phyloP scores from a whole-genome alignment of 2,113 vertebrate genomes.

The Brevimyrus niger region DNA sequence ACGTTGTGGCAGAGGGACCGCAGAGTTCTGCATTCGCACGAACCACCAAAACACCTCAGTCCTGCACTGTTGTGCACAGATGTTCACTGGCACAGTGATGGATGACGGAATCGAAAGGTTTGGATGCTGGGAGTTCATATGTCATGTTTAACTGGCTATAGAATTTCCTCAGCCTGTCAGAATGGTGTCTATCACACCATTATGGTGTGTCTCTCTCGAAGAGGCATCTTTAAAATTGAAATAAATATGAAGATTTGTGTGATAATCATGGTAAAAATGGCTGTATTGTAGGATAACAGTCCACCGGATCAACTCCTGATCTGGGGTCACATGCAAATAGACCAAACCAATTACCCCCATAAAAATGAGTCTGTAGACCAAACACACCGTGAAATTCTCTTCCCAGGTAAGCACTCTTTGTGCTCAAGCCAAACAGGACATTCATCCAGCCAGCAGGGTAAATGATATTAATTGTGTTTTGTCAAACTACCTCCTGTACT shows the following conservation, averaged over 20 bases:
- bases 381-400: background rate
- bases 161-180: constrained; percentile 57
- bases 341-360: background rate
- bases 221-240: constrained; percentile 15
- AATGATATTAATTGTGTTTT: background rate
- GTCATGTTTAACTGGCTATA: constrained; percentile 60
- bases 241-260: background rate
- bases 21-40: background rate
- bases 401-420: background rate
- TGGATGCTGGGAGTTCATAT: constrained; percentile 13
- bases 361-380: background rate
- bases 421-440: background rate
- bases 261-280: background rate
- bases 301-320: background rate
- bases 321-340: background rate
- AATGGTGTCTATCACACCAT: constrained; percentile 53
- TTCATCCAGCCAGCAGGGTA: background rate
- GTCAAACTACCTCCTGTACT: background rate
- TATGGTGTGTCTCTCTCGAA: constrained; percentile 40
- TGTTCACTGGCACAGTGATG: background rate
- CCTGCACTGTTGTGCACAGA: background rate
- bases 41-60: background rate
- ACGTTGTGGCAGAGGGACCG: background rate
- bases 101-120: background rate
- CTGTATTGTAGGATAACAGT: background rate